Evolutionary conservation across 2,797 vertebrate species (phyloP).

Genomic region (Acridotheres tristis): DNA sequence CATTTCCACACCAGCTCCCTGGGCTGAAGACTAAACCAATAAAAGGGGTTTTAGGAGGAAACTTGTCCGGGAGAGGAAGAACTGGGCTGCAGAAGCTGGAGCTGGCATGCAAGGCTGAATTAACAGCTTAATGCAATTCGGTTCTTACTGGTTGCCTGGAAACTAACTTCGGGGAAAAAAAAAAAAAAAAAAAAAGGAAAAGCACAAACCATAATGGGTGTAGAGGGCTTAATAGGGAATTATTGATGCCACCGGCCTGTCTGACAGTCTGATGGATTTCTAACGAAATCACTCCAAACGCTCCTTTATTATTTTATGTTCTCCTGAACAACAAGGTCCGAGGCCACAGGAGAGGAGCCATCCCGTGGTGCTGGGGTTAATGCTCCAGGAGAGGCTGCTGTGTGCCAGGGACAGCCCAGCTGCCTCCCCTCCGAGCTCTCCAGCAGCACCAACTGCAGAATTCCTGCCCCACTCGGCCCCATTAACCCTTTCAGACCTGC

Average conservation of each 20-base stretch:
- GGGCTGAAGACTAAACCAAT: neutral
- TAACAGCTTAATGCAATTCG: conserved; percentile 77
- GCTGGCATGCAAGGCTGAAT: conserved; percentile 64
- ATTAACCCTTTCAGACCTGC: neutral
- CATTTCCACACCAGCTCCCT: neutral
- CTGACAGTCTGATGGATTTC: conserved; percentile 17
- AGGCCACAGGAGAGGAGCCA: neutral
- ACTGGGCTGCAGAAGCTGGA: conserved; percentile 45
- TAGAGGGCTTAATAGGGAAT: conserved; percentile 73
- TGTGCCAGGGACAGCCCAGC: neutral
- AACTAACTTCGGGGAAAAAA: conserved; percentile 52
- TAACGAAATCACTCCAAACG: conserved; percentile 8
- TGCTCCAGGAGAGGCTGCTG: neutral
- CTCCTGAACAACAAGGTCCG: neutral
- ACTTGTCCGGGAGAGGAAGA: conserved; percentile 19
- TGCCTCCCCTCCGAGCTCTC: neutral
- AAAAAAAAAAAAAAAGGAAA: neutral
- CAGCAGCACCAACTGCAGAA: neutral
- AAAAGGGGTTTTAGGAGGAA: conserved; percentile 25
- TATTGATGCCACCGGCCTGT: conserved; percentile 67
- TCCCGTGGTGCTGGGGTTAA: neutral
- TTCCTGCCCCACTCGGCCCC: neutral
- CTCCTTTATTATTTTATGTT: neutral
- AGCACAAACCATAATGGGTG: conserved; percentile 58
- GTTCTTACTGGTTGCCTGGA: conserved; percentile 77